A percentile compares a stretch with the other conserved stretches of the same genome.
phyloP scores from a whole-genome alignment of 2,797 vertebrate species.

The Psittacula derbiana region DNA sequence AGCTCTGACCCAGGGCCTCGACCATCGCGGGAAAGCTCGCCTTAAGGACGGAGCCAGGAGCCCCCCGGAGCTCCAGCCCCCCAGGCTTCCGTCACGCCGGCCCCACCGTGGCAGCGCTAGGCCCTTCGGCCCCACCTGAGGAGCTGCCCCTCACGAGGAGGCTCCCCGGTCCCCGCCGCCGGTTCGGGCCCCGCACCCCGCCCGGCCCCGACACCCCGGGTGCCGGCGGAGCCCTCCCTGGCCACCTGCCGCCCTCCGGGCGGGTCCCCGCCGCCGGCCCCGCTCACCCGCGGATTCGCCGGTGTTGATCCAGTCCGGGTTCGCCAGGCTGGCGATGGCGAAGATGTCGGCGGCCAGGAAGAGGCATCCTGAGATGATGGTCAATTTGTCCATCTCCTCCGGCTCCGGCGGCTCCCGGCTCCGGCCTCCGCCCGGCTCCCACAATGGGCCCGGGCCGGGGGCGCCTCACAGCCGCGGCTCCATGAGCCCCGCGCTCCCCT shows the following conservation, averaged over 20 bases:
- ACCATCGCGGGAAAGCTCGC: not conserved
- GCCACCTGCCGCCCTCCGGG: not conserved
- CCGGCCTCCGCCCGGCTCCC: slow-evolving; percentile 72
- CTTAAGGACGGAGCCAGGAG: not conserved
- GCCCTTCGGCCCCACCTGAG: not conserved
- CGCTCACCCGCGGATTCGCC: slow-evolving; percentile 88
- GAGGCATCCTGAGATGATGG: slow-evolving; percentile 95
- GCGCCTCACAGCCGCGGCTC: slow-evolving; percentile 61
- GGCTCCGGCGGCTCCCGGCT: slow-evolving; percentile 59
- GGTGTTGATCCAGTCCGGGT: slow-evolving; percentile 97
- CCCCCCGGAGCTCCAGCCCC: not conserved
- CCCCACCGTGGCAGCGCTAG: not conserved
- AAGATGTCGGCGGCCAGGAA: slow-evolving; percentile 96
- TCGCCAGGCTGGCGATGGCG: slow-evolving; percentile 94
- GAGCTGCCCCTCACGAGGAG: not conserved
- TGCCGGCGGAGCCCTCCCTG: not conserved
- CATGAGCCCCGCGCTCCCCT: slow-evolving; percentile 49
- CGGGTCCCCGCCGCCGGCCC: not conserved
- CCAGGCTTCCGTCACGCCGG: not conserved
- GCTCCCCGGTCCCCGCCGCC: not conserved
- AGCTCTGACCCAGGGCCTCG: not conserved
- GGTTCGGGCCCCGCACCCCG: too few relatives aligned
- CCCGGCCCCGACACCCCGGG: not conserved
- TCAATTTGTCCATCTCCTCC: slow-evolving; percentile 94
- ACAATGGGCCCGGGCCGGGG: slow-evolving; percentile 67